Evolutionary conservation across 2,797 vertebrate species (phyloP).

Genomic region (Vireo griseus): DNA sequence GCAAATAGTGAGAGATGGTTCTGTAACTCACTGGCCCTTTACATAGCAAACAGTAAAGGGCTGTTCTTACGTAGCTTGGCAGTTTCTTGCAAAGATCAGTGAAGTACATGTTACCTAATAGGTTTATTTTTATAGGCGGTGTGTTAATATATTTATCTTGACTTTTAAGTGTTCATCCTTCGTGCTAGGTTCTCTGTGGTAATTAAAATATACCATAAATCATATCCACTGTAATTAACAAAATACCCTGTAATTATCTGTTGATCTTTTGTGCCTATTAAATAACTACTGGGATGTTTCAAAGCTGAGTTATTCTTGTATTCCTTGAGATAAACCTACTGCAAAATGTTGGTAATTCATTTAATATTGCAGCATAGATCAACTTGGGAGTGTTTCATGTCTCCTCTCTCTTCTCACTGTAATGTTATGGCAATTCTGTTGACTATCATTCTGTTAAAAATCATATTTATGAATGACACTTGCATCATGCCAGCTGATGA

Average conservation of each 20-base stretch:
- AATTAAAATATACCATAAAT: conserved; percentile 48
- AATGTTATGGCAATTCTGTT: not conserved
- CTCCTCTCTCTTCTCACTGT: not conserved
- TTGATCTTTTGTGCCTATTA: conserved; percentile 25
- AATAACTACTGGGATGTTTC: conserved; percentile 37
- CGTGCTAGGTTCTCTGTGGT: not conserved
- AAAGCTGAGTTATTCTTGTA: conserved; percentile 26
- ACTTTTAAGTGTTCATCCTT: conserved; percentile 34
- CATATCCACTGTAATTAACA: conserved; percentile 34
- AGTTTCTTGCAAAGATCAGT: not conserved
- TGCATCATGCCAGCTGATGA: not conserved
- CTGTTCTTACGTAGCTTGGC: not conserved
- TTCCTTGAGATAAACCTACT: conserved; percentile 8
- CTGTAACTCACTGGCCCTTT: not conserved
- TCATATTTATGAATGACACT: not conserved
- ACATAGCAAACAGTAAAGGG: not conserved
- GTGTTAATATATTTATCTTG: conserved; percentile 25
- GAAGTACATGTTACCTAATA: not conserved
- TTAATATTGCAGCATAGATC: not conserved
- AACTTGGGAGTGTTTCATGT: not conserved
- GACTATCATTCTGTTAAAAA: conserved; percentile 23
- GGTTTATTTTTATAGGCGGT: not conserved
- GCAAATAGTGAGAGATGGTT: not conserved
- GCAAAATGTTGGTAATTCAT: conserved; percentile 7
- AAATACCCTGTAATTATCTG: conserved; percentile 49